These are phyloP conservation scores for Sitodiplosis mosellana DNA, from an alignment of 1,140 invertebrate genomes.

Conservation along the genomic window DNA sequence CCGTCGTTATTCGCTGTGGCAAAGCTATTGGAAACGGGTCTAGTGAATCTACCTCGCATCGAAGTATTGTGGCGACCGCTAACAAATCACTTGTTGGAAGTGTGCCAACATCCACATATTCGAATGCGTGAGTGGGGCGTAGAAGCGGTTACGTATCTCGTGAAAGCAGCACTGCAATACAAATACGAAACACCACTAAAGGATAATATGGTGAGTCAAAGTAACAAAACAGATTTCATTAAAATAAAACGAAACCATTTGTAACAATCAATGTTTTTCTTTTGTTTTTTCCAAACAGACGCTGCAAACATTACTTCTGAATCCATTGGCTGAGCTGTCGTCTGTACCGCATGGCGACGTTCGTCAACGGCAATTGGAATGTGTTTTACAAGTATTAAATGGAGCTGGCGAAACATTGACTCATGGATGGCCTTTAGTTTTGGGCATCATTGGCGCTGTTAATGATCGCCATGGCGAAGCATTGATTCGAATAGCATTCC, in stretches of 20 bases:
- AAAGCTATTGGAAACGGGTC: slow-evolving; percentile 87
- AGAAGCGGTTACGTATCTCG: slow-evolving; percentile 86
- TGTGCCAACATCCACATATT: slow-evolving; percentile 88
- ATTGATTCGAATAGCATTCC: slow-evolving; percentile 82
- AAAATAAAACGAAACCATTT: slow-evolving; percentile 4
- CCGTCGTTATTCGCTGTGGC: slow-evolving; percentile 94
- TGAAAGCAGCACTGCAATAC: slow-evolving; percentile 77
- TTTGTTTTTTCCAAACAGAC: slow-evolving; percentile 31
- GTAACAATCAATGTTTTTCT: too few species aligned
- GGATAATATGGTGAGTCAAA: slow-evolving; percentile 53
- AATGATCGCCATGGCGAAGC: slow-evolving; percentile 83
- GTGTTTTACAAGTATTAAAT: slow-evolving; percentile 82
- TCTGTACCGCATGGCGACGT: slow-evolving; percentile 82
- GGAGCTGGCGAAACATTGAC: slow-evolving; percentile 76
- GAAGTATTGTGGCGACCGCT: slow-evolving; percentile 91
- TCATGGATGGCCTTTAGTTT: slow-evolving; percentile 85
- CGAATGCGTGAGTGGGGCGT: slow-evolving; percentile 95
- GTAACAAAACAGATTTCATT: neutral
- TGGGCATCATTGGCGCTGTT: slow-evolving; percentile 87
- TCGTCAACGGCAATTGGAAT: slow-evolving; percentile 84
- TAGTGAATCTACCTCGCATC: slow-evolving; percentile 84
- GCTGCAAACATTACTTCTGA: slow-evolving; percentile 66
- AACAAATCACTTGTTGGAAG: slow-evolving; percentile 90
- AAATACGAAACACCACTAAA: slow-evolving; percentile 69
- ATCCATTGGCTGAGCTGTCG: slow-evolving; percentile 78